Evolutionary conservation across 2,888 invertebrate species (phyloP), one percentile per base, ranked within the genome.

Genomic region (Zelleria hepariella): DNA sequence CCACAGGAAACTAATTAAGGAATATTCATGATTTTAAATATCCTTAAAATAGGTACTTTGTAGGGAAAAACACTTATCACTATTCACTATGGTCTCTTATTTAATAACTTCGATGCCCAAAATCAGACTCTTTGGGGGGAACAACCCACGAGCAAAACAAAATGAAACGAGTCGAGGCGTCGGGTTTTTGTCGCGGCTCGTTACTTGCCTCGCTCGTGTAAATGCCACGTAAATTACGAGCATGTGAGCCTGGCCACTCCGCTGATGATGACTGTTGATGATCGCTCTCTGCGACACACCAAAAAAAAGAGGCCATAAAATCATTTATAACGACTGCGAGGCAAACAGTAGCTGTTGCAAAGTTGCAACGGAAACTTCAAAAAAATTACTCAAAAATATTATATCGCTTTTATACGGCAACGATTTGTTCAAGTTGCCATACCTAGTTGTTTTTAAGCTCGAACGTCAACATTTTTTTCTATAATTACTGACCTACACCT

Each of bases 121-220:
- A 42, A 42, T 42, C 0, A 42, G 10, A 42, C 15, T 42, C 5
- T 15, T 42, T n/a, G n/a, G n/a, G n/a, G 53, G 26, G 64, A 65
- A 68, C 67, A 66, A 60, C 32, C 26, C 18, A 15, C 8, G 8
- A 61, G 60, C 61, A 60, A 69, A 72, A 72, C 69, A 69, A 70
- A 58, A 57, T 58, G 71, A 69, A 69, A 66, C 70, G 69, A 64
- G 71, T 71, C 68, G 66, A 71, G 64, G 69, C 70, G 68, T 64
- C 66, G 66, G 70, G 75, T 79, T 76, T 79, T 75, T 76, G 76
- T 77, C 73, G 69, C 75, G 74, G 68, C 77, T 81, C 78, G 79
- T 80, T 83, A 74, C 75, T 71, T 74, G 73, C 69, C 27, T 48
- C 60, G 60, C 54, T 58, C 47, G 58, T 61, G 61, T 62, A 59